A percentile compares a stretch with the other conserved stretches of the same genome.
Conservation (phyloP, 1,140 invertebrate species). For the Aphis craccivora region DNA sequence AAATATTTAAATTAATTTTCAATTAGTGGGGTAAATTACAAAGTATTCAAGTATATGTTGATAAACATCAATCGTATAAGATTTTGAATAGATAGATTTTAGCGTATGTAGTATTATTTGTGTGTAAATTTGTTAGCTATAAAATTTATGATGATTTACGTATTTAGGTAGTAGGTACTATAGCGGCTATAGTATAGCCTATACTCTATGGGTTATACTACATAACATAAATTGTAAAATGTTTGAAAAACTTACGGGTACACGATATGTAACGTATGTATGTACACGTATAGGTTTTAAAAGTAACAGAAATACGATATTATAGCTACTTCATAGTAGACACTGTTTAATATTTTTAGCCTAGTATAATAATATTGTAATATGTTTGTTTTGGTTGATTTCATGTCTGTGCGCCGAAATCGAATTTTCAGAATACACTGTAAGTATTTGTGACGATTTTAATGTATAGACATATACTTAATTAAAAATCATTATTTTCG, state of each 20-base stretch:
- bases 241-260: neutral
- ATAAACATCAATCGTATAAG: neutral
- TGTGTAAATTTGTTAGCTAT: neutral
- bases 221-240: neutral
- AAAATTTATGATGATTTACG: neutral
- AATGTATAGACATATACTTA: neutral
- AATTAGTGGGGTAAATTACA: neutral
- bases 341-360: neutral
- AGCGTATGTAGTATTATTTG: neutral
- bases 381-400: constrained; percentile 58
- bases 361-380: neutral
- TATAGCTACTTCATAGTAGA: neutral
- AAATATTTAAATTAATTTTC: neutral
- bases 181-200: no score
- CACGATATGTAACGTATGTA: neutral
- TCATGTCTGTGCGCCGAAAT: constrained; percentile 61
- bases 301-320: neutral
- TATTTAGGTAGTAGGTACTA: no score
- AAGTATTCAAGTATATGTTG: neutral
- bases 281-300: neutral
- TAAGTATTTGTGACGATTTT: constrained; percentile 57
- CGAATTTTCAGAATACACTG: constrained; percentile 67
- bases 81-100: neutral
- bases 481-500: neutral
- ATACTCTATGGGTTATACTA: neutral